Conservation (phyloP, 2,888 invertebrate species). For the Pomacea canaliculata region DNA sequence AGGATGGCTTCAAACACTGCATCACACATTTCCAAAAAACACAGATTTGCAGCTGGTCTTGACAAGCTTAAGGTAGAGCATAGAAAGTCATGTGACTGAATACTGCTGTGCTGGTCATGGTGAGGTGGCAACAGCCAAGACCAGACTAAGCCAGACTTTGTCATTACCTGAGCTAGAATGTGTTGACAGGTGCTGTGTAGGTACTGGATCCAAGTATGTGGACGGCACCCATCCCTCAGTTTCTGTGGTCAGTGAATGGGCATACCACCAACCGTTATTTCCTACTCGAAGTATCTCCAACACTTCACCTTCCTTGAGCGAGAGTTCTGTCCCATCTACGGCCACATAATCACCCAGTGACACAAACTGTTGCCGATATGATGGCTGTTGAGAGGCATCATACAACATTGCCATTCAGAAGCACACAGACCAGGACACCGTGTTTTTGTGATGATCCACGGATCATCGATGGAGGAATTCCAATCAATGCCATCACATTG, state of each 20-base stretch:
- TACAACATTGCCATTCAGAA: background rate
- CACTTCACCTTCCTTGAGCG: constrained; percentile 89
- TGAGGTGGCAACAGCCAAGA: no score
- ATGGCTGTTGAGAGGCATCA: constrained; percentile 44
- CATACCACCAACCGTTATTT: constrained; percentile 97
- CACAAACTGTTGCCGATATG: constrained; percentile 79
- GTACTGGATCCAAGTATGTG: constrained; percentile 78
- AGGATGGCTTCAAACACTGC: no score
- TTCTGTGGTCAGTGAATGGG: constrained; percentile 77
- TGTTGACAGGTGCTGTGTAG: constrained; percentile 17
- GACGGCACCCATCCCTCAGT: constrained; percentile 92
- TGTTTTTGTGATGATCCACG: no score
- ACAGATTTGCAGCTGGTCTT: no score
- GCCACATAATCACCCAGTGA: constrained; percentile 94
- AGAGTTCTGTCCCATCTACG: constrained; percentile 90
- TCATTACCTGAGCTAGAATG: constrained; percentile 37
- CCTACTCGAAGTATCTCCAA: constrained; percentile 92
- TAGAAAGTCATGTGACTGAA: no score
- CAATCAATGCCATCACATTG: no score
- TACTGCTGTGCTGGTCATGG: no score
- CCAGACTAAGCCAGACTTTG: background rate
- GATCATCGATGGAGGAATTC: no score
- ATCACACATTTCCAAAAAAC: no score
- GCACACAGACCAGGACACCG: no score
- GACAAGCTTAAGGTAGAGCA: no score